phyloP scores from a whole-genome alignment of 2,888 invertebrate species.

The Leptarthrus brevirostris region DNA sequence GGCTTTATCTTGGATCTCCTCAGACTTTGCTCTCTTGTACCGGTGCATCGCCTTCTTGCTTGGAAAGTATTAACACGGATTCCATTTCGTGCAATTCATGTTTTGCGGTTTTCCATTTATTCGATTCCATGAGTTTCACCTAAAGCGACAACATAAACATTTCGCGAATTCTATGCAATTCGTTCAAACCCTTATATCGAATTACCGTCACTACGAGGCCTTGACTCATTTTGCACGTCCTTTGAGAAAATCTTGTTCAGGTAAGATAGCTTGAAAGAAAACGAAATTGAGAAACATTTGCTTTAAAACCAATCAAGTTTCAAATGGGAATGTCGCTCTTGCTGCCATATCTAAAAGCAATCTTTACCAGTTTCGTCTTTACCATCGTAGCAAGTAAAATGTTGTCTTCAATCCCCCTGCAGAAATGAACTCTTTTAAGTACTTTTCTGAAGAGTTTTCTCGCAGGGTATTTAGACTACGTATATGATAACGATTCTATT shows the following conservation, averaged over 20 bases:
- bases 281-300: background rate
- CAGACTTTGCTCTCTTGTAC: too few relatives aligned
- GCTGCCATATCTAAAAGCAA: background rate
- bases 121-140: background rate
- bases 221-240: constrained; percentile 45
- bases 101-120: constrained; percentile 4
- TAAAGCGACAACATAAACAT: background rate
- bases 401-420: background rate
- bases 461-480: background rate
- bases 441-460: background rate
- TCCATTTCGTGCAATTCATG: background rate
- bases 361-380: background rate
- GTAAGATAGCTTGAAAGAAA: background rate
- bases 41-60: background rate
- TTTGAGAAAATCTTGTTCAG: constrained; percentile 31
- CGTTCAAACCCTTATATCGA: background rate
- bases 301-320: background rate
- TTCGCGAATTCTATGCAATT: background rate
- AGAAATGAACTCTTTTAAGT: constrained; percentile 1
- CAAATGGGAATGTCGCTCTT: background rate
- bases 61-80: background rate
- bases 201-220: constrained; percentile 4
- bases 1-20: constrained; percentile 23
- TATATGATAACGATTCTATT: too few relatives aligned
- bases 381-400: too few relatives aligned